Conservation (phyloP, 2,113 vertebrate species). For the Talpa occidentalis region DNA sequence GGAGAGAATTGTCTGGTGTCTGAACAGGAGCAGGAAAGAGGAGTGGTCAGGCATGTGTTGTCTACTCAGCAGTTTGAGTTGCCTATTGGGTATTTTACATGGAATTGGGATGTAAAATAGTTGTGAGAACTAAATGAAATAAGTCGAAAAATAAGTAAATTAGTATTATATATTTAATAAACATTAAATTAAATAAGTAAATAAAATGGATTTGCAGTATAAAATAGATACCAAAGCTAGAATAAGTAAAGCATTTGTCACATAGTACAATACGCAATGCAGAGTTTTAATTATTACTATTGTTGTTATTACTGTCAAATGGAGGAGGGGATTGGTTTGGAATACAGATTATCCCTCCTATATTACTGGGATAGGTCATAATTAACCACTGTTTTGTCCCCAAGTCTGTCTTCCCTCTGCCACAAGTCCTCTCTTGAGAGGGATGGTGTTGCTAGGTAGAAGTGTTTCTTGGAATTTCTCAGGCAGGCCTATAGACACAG, state of each 20-base stretch:
- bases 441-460: neutral
- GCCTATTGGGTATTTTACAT: neutral
- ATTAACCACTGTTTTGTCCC: neutral
- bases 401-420: neutral
- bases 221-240: too few species aligned
- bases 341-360: neutral
- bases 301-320: neutral
- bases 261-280: neutral
- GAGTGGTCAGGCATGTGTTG: rapidly evolving
- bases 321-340: neutral
- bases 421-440: neutral
- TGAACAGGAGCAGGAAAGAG: neutral
- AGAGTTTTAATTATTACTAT: neutral
- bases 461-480: slow-evolving; percentile 47
- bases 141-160: neutral
- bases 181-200: too few species aligned
- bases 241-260: neutral
- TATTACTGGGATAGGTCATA: neutral
- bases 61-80: neutral
- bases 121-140: neutral
- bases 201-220: too few species aligned
- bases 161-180: too few species aligned
- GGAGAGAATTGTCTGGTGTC: neutral
- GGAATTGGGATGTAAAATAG: neutral
- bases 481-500: neutral